A percentile compares a stretch with the other conserved stretches of the same genome.
phyloP scores from a whole-genome alignment of 1,140 invertebrate genomes.

The Parapsyche elsis region DNA sequence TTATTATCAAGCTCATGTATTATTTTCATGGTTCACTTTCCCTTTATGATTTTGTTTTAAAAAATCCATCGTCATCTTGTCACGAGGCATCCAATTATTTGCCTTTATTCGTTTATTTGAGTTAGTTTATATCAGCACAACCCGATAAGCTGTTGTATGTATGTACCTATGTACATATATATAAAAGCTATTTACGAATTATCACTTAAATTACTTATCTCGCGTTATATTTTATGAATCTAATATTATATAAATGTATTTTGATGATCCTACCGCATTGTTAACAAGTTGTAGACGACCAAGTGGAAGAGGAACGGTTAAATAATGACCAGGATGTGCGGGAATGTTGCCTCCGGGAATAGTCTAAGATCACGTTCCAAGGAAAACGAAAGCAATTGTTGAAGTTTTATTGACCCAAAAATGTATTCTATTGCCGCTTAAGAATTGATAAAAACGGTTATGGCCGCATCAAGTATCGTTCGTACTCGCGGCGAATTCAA shows the following conservation, averaged over 20 bases:
- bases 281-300: neutral
- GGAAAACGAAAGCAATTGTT: conserved; percentile 7
- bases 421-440: conserved; percentile 21
- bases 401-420: conserved; percentile 21
- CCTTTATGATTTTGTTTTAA: too few relatives aligned
- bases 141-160: too few relatives aligned
- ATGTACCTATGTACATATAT: too few relatives aligned
- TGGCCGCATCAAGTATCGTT: conserved; percentile 8
- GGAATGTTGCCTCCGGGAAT: conserved; percentile 8
- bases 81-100: too few relatives aligned
- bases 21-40: too few relatives aligned
- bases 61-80: too few relatives aligned
- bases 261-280: neutral
- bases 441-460: conserved; percentile 11
- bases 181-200: too few relatives aligned
- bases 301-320: conserved; percentile 4
- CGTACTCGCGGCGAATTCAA: neutral
- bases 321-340: conserved; percentile 21
- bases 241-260: neutral
- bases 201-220: too few relatives aligned
- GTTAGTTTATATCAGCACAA: too few relatives aligned
- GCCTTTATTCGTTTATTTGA: too few relatives aligned
- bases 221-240: too few relatives aligned
- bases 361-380: neutral
- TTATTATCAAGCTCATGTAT: too few relatives aligned